A percentile compares a stretch with the other conserved stretches of the same genome.
Evolutionary conservation across 2,797 vertebrate genomes (phyloP).

Genomic region (Sphaeramia orbicularis): DNA sequence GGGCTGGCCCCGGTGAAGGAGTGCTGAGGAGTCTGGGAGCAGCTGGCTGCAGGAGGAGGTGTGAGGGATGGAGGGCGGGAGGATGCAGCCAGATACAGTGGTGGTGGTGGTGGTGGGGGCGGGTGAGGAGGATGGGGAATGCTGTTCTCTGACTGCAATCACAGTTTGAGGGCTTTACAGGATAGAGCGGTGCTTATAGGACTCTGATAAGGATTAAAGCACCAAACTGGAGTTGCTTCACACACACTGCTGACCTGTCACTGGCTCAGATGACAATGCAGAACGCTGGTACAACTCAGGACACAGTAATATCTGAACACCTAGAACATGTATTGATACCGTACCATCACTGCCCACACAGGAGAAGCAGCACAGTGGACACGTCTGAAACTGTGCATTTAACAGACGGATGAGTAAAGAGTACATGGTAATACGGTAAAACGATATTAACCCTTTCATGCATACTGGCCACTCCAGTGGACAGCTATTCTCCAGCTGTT

Average conservation of each 20-base stretch:
- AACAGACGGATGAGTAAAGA: too few relatives aligned
- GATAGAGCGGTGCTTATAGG: background rate
- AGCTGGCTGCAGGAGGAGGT: conserved; percentile 53
- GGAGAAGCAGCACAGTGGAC: background rate
- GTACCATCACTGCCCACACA: background rate
- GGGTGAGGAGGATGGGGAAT: background rate
- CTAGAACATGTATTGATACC: background rate
- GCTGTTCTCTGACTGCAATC: conserved; percentile 30
- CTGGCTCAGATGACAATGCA: conserved; percentile 27
- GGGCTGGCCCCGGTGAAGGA: conserved; percentile 25
- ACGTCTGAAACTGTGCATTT: too few relatives aligned
- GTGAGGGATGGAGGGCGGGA: conserved; percentile 28
- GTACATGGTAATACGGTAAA: too few relatives aligned
- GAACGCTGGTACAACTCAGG: conserved; percentile 27
- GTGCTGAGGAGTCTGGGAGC: conserved; percentile 39
- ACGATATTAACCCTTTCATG: too few relatives aligned
- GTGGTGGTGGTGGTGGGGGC: background rate
- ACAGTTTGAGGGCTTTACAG: conserved; percentile 31
- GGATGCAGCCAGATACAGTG: conserved; percentile 9
- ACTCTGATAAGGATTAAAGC: conserved; percentile 28
- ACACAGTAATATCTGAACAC: background rate
- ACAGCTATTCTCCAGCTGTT: too few relatives aligned
- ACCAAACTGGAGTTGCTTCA: conserved; percentile 22
- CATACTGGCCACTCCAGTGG: too few relatives aligned
- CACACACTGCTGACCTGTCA: conserved; percentile 16